Evolutionary conservation across 2,888 invertebrate genomes (phyloP).

Genomic region (Bibio marci): DNA sequence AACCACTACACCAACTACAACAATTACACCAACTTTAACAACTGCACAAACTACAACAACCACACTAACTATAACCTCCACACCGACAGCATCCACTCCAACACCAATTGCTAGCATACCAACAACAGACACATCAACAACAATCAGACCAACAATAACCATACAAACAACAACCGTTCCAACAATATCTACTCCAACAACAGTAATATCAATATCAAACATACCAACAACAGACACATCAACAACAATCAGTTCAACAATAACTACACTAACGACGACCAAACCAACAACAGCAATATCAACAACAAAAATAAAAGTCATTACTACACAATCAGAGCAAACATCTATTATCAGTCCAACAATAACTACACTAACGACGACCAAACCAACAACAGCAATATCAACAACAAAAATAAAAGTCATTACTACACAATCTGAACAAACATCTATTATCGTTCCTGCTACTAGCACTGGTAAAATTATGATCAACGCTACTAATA

Average conservation of each 20-base stretch:
- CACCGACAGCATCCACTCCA: slow-evolving; percentile 10
- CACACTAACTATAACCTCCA: too few relatives aligned
- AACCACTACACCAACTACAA: slow-evolving; percentile 10
- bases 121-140: neutral
- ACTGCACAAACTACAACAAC: neutral
- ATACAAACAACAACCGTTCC: neutral
- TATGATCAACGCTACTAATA: too few relatives aligned
- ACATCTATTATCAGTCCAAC: too few relatives aligned
- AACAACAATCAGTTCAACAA: too few relatives aligned
- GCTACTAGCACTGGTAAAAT: too few relatives aligned
- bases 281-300: neutral
- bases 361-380: neutral
- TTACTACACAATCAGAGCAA: neutral
- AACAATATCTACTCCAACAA: neutral
- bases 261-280: neutral
- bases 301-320: neutral
- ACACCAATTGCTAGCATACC: slow-evolving; percentile 22
- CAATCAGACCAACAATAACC: too few relatives aligned
- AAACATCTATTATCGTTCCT: too few relatives aligned
- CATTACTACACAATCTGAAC: too few relatives aligned
- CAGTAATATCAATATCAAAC: slow-evolving; percentile 12
- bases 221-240: slow-evolving; percentile 7
- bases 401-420: slow-evolving; percentile 1
- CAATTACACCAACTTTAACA: slow-evolving; percentile 9
- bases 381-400: neutral